Base-by-base conservation (phyloP, 1,140 invertebrate species). In the Drosophila ananassae region DNA sequence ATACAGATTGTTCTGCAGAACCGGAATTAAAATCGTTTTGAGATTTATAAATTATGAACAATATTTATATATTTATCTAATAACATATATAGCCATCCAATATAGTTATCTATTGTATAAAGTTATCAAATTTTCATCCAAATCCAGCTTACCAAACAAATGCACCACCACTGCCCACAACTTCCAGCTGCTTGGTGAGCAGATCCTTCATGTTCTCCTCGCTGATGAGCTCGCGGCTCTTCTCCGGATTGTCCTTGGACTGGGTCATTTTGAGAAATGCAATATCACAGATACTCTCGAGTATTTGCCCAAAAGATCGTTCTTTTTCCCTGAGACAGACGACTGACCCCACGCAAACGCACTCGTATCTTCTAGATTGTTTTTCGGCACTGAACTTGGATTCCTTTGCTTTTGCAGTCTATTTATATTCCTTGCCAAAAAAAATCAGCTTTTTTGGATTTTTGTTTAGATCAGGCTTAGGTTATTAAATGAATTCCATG, bases 91-190 rank as follows among this genome's bases (percentile, higher is more conserved):
- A 17, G 17, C 1, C 17, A 17, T n/a, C n/a, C n/a, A n/a, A n/a
- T n/a, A n/a, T n/a, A n/a, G n/a, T n/a, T n/a, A n/a, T n/a, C n/a
- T n/a, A n/a, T n/a, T n/a, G n/a, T n/a, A n/a, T 17, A 17, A 17
- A 17, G 17, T 17, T 17, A 17, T 17, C 17, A n/a, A n/a, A n/a
- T n/a, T n/a, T n/a, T n/a, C n/a, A n/a, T n/a, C n/a, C n/a, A n/a
- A n/a, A n/a, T n/a, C n/a, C n/a, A n/a, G 17, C 73, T 89, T 77
- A 91, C 90, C 90, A 91, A 5, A 91, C 90, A 66, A 89, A 91
- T 5, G 73, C 75, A 3, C 90, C 90, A 8, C 90, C 85, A 48
- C 76, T 85, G 46, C 90, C 90, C 1, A 91, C 74, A 1, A 83
- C 57, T 62, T 91, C 90, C 68, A 91, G 58, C 55, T 91, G 89